These are phyloP conservation scores for Drosophila varians DNA, from an alignment of 1,140 invertebrate genomes.

Conservation along the genomic window DNA sequence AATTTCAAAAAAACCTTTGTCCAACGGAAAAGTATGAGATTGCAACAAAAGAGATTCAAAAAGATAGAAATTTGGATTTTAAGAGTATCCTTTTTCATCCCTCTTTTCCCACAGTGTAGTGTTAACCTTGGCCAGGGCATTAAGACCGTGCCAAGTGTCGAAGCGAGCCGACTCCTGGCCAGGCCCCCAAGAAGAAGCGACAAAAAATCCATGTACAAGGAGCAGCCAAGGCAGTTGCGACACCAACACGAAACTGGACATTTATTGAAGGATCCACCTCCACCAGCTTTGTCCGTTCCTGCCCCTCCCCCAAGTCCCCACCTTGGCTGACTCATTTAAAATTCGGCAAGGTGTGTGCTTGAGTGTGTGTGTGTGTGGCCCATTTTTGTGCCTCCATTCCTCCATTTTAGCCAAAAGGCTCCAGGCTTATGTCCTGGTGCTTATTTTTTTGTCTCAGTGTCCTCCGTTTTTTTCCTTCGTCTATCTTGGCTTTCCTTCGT, in stretches of 20 bases:
- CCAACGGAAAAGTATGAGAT: too few species aligned
- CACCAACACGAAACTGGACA: conserved; percentile 33
- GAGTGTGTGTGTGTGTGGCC: conserved; percentile 27
- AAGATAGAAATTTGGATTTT: too few species aligned
- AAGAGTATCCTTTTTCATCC: too few species aligned
- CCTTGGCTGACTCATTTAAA: conserved; percentile 57
- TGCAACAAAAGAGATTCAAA: too few species aligned
- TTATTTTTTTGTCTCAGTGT: conserved; percentile 4
- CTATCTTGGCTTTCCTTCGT: conserved; percentile 45
- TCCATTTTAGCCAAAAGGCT: conserved; percentile 13
- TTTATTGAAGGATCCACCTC: conserved; percentile 46
- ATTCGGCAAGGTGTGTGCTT: conserved; percentile 52
- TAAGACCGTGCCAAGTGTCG: conserved; percentile 76
- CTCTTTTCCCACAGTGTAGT: conserved; percentile 3
- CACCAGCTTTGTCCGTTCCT: not conserved
- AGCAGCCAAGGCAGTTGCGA: not conserved
- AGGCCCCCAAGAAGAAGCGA: conserved; percentile 28
- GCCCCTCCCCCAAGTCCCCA: conserved; percentile 7
- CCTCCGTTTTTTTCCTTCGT: not conserved
- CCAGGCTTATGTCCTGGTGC: conserved; percentile 11
- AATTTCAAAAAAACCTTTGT: too few species aligned
- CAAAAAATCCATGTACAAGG: not conserved
- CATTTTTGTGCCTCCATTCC: conserved; percentile 22
- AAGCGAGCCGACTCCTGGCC: conserved; percentile 31
- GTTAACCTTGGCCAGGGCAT: conserved; percentile 74